phyloP scores from a whole-genome alignment of 2,797 vertebrate genomes.

The Acrossocheilus wenchowensis region DNA sequence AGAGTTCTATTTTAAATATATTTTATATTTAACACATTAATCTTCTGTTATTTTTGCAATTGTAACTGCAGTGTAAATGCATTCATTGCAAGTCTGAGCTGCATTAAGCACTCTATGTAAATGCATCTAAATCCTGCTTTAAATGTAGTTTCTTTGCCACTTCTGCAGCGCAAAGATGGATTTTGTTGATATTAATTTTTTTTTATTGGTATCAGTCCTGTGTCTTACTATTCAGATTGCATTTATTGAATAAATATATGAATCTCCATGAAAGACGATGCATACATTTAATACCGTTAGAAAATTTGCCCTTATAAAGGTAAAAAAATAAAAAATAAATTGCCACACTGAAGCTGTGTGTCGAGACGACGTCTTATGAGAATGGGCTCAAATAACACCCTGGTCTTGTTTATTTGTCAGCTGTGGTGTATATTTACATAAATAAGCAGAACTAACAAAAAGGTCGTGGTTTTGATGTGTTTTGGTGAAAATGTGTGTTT shows the following conservation, averaged over 20 bases:
- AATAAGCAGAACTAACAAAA: neutral
- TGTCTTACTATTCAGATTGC: neutral
- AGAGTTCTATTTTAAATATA: neutral
- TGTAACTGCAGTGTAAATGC: neutral
- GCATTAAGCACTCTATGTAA: neutral
- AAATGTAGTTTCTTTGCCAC: too few species aligned
- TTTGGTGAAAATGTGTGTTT: neutral
- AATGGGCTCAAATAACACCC: neutral
- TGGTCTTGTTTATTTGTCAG: neutral
- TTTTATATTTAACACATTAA: neutral
- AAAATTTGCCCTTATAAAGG: too few species aligned
- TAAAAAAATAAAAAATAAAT: neutral
- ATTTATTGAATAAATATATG: neutral
- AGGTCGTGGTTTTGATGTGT: neutral
- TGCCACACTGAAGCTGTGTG: neutral
- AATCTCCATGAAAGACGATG: neutral
- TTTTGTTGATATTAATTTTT: neutral
- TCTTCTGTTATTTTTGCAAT: neutral
- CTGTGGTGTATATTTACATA: neutral
- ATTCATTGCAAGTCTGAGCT: neutral
- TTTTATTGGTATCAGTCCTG: neutral
- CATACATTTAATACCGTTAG: neutral
- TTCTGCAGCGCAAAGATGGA: neutral
- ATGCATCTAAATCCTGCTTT: neutral
- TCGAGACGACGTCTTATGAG: neutral